A percentile compares a stretch with the other conserved stretches of the same genome.
These are phyloP conservation scores for Gallinago paraguaiae DNA, from an alignment of 2,113 vertebrate species.

Conservation along the genomic window DNA sequence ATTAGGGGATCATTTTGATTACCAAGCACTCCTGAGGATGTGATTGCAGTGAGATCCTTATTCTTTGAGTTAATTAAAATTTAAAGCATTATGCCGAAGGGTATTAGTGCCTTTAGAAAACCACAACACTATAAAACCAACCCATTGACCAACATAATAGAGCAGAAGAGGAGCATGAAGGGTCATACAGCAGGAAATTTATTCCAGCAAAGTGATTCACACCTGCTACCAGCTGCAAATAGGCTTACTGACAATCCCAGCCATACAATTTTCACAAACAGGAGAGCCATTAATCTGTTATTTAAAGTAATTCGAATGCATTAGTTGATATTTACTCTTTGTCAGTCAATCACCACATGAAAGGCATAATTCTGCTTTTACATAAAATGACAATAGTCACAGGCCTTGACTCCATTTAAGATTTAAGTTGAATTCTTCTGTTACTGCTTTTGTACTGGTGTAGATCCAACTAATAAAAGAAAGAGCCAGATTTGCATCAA, in stretches of 20 bases:
- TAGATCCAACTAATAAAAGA: neutral
- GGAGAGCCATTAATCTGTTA: constrained; percentile 28
- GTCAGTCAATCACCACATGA: neutral
- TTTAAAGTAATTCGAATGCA: constrained; percentile 9
- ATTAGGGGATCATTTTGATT: constrained; percentile 41
- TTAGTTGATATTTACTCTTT: neutral
- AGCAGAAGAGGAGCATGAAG: constrained; percentile 47
- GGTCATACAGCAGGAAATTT: constrained; percentile 44
- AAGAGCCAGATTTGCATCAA: neutral
- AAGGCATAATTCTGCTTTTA: neutral
- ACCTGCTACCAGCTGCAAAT: constrained; percentile 68
- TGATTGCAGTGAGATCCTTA: neutral
- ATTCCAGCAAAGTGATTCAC: constrained; percentile 63
- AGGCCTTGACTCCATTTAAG: neutral
- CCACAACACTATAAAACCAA: constrained; percentile 26
- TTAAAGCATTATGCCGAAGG: constrained; percentile 58
- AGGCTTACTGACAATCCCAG: constrained; percentile 32
- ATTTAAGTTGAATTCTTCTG: neutral
- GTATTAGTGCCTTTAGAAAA: constrained; percentile 60
- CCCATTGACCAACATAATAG: constrained; percentile 53
- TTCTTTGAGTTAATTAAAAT: constrained; percentile 41
- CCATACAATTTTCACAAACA: neutral
- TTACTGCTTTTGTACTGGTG: neutral
- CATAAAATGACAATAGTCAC: neutral
- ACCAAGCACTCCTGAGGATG: constrained; percentile 15